phyloP scores from a whole-genome alignment of 2,888 invertebrate species.

The Campaea margaritaria region DNA sequence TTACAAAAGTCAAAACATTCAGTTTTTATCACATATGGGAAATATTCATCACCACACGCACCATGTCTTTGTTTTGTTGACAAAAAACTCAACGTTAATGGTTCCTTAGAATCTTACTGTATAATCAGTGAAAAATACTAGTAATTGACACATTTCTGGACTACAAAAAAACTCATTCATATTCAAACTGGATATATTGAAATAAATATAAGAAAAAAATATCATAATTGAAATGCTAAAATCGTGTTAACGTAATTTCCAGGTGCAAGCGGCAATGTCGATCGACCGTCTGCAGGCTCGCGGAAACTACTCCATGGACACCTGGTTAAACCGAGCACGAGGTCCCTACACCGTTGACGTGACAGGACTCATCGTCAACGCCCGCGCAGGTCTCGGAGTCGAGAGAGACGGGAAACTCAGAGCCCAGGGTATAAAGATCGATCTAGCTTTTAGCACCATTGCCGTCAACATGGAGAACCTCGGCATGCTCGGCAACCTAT shows the following conservation, averaged over 20 bases:
- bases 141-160: too few species aligned
- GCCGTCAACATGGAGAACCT: conserved; percentile 93
- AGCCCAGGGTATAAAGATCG: conserved; percentile 92
- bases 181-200: background rate
- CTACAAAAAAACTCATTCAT: background rate
- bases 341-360: conserved; percentile 93
- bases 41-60: background rate
- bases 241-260: conserved; percentile 43
- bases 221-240: background rate
- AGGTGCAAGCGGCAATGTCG: conserved; percentile 89
- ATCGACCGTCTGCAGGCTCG: conserved; percentile 89
- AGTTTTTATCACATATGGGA: background rate
- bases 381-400: conserved; percentile 89
- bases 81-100: background rate
- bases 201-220: too few species aligned
- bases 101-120: background rate
- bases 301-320: conserved; percentile 90
- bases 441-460: conserved; percentile 90
- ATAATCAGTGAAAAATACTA: too few species aligned
- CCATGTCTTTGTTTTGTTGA: background rate
- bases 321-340: conserved; percentile 87
- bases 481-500: conserved; percentile 89
- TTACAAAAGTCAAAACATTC: background rate
- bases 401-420: conserved; percentile 90
- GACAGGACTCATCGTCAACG: conserved; percentile 88